These are phyloP conservation scores for Troides aeacus DNA, from an alignment of 2,888 invertebrate species.

Conservation along the genomic window DNA sequence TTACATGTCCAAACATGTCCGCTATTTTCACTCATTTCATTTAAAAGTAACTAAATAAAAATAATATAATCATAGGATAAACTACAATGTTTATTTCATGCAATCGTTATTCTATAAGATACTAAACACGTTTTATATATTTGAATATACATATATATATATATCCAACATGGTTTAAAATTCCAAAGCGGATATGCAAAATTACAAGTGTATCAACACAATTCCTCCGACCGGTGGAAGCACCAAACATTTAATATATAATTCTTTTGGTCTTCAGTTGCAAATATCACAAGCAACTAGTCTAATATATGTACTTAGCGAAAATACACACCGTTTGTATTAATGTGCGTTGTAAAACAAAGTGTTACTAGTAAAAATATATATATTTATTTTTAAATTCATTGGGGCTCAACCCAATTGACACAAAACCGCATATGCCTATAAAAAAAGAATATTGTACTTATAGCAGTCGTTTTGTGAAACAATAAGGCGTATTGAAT, in stretches of 20 bases:
- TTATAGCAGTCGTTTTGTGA: slow-evolving; percentile 13
- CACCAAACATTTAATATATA: not conserved
- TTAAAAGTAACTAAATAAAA: not conserved
- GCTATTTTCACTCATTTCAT: slow-evolving; percentile 18
- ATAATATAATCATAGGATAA: not conserved
- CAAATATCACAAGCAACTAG: slow-evolving; percentile 7
- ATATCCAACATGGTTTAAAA: slow-evolving; percentile 4
- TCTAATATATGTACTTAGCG: slow-evolving; percentile 18
- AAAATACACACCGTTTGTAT: not conserved
- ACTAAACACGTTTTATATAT: not conserved
- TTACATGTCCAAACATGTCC: slow-evolving; percentile 32
- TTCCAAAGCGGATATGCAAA: slow-evolving; percentile 18
- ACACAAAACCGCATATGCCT: no score
- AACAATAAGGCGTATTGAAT: no score
- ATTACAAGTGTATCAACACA: slow-evolving; percentile 22
- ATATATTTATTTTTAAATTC: no score
- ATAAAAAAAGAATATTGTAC: slow-evolving; percentile 13
- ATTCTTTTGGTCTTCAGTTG: not conserved
- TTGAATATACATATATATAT: slow-evolving; percentile 9
- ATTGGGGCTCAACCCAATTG: no score
- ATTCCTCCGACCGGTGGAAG: not conserved
- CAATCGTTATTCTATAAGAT: not conserved
- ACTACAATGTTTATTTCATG: not conserved
- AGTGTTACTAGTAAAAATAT: not conserved
- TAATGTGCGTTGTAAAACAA: slow-evolving; percentile 17